These are phyloP conservation scores for Ceyx margarethae DNA, from an alignment of 2,113 vertebrate species.

Conservation along the genomic window DNA sequence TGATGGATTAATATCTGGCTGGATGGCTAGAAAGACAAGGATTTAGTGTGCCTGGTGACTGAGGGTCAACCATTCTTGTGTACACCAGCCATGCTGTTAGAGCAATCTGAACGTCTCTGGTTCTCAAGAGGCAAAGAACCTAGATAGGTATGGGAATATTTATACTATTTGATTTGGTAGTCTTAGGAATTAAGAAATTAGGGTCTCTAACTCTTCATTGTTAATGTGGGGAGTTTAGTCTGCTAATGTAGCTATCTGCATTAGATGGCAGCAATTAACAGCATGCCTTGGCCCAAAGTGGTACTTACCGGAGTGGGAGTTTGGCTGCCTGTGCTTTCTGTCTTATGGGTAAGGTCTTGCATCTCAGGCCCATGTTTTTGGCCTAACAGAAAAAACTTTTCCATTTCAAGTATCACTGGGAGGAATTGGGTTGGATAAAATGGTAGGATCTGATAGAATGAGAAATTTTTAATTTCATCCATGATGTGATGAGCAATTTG, in stretches of 20 bases:
- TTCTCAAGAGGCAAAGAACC: not conserved
- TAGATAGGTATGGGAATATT: not conserved
- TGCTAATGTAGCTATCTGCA: not conserved
- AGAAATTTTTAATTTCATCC: not conserved
- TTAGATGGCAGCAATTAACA: not conserved
- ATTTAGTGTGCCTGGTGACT: not conserved
- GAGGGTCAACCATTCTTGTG: rapidly evolving
- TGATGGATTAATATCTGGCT: not conserved
- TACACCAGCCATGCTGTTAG: not conserved
- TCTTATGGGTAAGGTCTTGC: not conserved
- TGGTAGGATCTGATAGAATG: not conserved
- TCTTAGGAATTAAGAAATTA: not conserved
- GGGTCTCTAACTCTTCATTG: not conserved
- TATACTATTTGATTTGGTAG: not conserved
- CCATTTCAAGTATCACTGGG: not conserved
- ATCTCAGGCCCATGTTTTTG: not conserved
- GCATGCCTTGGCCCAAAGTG: not conserved
- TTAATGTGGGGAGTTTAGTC: not conserved
- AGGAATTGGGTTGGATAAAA: not conserved
- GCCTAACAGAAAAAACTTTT: not conserved
- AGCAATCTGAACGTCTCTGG: not conserved
- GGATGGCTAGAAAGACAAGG: not conserved
- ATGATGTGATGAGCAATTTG: not conserved
- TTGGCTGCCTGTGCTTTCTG: not conserved
- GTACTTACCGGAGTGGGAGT: not conserved